These are phyloP conservation scores for Leuciscus waleckii DNA, from an alignment of 2,797 vertebrate species.

Conservation along the genomic window DNA sequence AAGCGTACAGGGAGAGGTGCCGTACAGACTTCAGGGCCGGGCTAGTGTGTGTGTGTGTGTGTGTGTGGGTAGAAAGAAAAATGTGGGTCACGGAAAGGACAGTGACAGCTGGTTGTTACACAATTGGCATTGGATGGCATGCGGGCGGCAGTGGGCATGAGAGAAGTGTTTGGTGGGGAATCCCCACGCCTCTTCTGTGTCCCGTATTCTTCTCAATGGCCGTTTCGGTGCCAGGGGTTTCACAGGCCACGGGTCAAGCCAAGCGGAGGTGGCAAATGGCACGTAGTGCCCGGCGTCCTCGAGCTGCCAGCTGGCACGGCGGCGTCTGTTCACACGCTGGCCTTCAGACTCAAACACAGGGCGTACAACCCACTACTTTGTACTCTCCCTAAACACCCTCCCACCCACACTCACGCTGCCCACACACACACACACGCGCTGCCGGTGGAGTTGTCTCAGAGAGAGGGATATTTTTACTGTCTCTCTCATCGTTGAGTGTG, in stretches of 20 bases:
- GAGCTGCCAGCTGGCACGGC: constrained; percentile 78
- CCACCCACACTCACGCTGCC: constrained; percentile 29
- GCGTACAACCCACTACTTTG: constrained; percentile 51
- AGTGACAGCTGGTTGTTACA: constrained; percentile 80
- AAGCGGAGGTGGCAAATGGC: constrained; percentile 68
- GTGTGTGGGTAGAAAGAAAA: constrained; percentile 68
- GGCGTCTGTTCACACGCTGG: constrained; percentile 31
- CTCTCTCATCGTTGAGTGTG: constrained; percentile 13
- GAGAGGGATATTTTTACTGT: constrained; percentile 41
- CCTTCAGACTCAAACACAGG: constrained; percentile 52
- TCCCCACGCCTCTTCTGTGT: constrained; percentile 67
- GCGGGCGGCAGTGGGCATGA: constrained; percentile 67
- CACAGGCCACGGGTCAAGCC: constrained; percentile 63
- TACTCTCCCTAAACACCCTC: constrained; percentile 36
- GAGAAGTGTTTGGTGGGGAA: constrained; percentile 76
- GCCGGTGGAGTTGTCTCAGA: constrained; percentile 6
- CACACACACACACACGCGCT: constrained; percentile 7
- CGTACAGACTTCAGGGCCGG: constrained; percentile 37
- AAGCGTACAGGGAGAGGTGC: constrained; percentile 48
- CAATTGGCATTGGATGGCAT: constrained; percentile 70
- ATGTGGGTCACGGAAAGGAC: constrained; percentile 81
- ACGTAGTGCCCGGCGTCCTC: constrained; percentile 69
- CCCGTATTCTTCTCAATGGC: constrained; percentile 64
- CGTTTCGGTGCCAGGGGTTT: constrained; percentile 76
- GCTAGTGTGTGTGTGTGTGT: neutral